These are phyloP conservation scores for Bergia sp. DNA, from an alignment of 92 coral and sea anemone species.

Conservation along the genomic window DNA sequence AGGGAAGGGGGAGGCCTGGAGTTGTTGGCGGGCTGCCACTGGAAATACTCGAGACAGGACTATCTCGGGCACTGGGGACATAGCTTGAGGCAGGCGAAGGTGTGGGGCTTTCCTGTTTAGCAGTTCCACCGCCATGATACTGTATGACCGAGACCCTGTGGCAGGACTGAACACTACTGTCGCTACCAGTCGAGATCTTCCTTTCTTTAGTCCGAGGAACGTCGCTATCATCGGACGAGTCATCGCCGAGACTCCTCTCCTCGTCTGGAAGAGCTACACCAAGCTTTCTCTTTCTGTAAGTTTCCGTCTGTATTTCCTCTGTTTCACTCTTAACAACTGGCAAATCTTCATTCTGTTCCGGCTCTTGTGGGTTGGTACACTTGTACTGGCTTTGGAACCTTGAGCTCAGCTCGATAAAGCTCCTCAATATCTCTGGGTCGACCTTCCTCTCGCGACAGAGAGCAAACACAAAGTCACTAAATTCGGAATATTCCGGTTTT, in stretches of 20 bases:
- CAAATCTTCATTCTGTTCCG: neutral
- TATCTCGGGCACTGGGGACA: conserved; percentile 42
- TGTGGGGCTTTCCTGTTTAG: conserved; percentile 33
- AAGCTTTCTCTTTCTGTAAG: conserved; percentile 17
- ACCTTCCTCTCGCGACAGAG: conserved; percentile 32
- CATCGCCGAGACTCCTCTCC: neutral
- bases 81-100: conserved; percentile 43
- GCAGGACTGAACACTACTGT: conserved; percentile 47
- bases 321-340: conserved; percentile 9
- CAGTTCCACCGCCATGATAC: conserved; percentile 64
- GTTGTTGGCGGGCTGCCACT: conserved; percentile 39
- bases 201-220: conserved; percentile 11
- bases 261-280: neutral
- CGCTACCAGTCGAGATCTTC: conserved; percentile 31
- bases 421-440: conserved; percentile 37
- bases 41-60: conserved; percentile 40
- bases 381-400: conserved; percentile 18
- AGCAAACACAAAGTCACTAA: conserved; percentile 34
- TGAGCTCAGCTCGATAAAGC: conserved; percentile 30
- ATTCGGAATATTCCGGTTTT: neutral
- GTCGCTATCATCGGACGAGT: neutral
- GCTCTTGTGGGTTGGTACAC: neutral
- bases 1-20: conserved; percentile 28
- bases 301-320: neutral
- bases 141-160: conserved; percentile 87